phyloP scores from a whole-genome alignment of 2,888 invertebrate genomes.

The Sisyra terminalis region DNA sequence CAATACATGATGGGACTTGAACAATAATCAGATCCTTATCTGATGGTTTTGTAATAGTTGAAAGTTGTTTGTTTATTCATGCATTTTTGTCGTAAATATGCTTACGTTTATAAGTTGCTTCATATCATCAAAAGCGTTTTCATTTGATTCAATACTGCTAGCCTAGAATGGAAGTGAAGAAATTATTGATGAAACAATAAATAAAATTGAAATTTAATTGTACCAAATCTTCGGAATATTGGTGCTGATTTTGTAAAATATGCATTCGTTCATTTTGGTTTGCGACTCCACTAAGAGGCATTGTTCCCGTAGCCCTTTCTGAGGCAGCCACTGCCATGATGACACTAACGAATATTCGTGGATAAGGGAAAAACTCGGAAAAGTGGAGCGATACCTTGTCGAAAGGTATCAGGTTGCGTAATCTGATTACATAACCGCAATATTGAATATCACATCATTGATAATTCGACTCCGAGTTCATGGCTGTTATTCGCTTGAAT shows the following conservation, averaged over 20 bases:
- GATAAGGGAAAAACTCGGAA: too few relatives aligned
- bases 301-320: not conserved
- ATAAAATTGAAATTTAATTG: too few relatives aligned
- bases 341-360: conserved; percentile 14
- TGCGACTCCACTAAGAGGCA: not conserved
- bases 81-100: too few relatives aligned
- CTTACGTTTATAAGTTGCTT: conserved; percentile 41
- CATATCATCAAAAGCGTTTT: conserved; percentile 46
- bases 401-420: too few relatives aligned
- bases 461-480: too few relatives aligned
- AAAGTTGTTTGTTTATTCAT: too few relatives aligned
- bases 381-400: conserved; percentile 9
- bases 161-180: conserved; percentile 25
- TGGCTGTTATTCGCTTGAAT: too few relatives aligned
- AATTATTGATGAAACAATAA: not conserved
- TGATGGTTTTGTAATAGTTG: too few relatives aligned
- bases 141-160: conserved; percentile 43
- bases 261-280: not conserved
- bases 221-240: conserved; percentile 1
- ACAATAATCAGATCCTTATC: too few relatives aligned
- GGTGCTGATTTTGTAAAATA: not conserved
- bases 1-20: too few relatives aligned
- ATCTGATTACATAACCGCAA: too few relatives aligned
- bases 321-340: conserved; percentile 11
- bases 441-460: too few relatives aligned